Conservation (phyloP, 2,888 invertebrate species). For the Germaria angustata region DNA sequence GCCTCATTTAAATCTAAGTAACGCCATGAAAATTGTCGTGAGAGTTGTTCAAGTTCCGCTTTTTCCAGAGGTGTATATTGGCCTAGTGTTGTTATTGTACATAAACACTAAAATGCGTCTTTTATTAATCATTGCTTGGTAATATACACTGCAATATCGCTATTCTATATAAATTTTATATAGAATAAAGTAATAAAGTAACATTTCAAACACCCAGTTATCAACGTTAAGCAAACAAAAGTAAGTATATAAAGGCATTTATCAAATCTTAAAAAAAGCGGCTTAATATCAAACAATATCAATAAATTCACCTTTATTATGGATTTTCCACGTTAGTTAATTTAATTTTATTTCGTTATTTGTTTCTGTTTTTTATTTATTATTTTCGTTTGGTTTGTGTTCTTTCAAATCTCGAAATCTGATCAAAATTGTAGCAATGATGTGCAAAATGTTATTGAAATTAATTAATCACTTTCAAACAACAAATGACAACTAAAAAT, state of each 20-base stretch:
- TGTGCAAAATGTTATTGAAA: constrained; percentile 67
- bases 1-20: too few relatives aligned
- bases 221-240: constrained; percentile 3
- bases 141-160: background rate
- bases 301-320: constrained; percentile 57
- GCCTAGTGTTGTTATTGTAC: too few relatives aligned
- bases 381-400: constrained; percentile 18
- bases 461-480: constrained; percentile 67
- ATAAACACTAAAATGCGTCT: too few relatives aligned
- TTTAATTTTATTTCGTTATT: background rate
- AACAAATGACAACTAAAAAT: constrained; percentile 65
- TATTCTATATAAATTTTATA: background rate
- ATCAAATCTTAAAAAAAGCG: constrained; percentile 45
- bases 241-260: constrained; percentile 36
- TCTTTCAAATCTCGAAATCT: constrained; percentile 61
- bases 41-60: too few relatives aligned
- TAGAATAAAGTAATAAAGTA: background rate
- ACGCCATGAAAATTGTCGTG: too few relatives aligned
- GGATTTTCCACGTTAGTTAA: constrained; percentile 24
- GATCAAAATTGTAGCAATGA: constrained; percentile 66
- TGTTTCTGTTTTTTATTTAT: background rate
- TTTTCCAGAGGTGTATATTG: too few relatives aligned
- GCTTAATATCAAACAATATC: constrained; percentile 60
- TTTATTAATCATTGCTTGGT: too few relatives aligned
- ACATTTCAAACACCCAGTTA: background rate